These are phyloP conservation scores for Panopea generosa DNA, from an alignment of 2,888 invertebrate species.

Conservation along the genomic window DNA sequence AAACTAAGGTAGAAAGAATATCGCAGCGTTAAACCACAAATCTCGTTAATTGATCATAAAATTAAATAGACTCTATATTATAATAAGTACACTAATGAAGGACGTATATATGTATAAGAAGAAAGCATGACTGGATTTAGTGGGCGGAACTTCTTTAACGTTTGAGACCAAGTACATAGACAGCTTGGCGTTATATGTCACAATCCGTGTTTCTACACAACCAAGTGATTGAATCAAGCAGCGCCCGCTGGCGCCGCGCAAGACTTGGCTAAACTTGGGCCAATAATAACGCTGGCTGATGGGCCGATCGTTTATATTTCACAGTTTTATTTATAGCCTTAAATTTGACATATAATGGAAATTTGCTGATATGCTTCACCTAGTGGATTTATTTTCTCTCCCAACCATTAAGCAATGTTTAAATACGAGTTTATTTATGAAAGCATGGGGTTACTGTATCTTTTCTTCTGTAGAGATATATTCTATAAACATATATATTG, in stretches of 20 bases:
- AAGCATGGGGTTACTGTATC: too few species aligned
- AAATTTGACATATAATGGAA: neutral
- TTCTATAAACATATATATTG: too few species aligned
- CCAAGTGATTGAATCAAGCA: slow-evolving; percentile 45
- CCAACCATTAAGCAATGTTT: too few species aligned
- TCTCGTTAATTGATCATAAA: neutral
- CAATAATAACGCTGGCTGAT: neutral
- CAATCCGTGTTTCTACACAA: slow-evolving; percentile 20
- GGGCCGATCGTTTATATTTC: neutral
- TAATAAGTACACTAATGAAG: slow-evolving; percentile 26
- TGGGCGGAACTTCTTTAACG: slow-evolving; percentile 36
- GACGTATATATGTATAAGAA: slow-evolving; percentile 20
- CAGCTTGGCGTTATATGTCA: slow-evolving; percentile 42
- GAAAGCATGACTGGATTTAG: slow-evolving; percentile 13
- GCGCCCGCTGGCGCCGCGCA: slow-evolving; percentile 39
- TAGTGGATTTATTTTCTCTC: too few species aligned
- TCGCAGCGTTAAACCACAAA: neutral
- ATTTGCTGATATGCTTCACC: too few species aligned
- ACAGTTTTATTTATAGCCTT: neutral
- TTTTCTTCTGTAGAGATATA: too few species aligned
- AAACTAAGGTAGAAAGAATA: too few species aligned
- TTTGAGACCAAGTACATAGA: slow-evolving; percentile 26
- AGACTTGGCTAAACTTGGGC: slow-evolving; percentile 9
- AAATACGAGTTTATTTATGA: too few species aligned
- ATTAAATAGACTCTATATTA: neutral